phyloP scores from a whole-genome alignment of 2,113 vertebrate genomes.

The Gymnarchus niloticus region DNA sequence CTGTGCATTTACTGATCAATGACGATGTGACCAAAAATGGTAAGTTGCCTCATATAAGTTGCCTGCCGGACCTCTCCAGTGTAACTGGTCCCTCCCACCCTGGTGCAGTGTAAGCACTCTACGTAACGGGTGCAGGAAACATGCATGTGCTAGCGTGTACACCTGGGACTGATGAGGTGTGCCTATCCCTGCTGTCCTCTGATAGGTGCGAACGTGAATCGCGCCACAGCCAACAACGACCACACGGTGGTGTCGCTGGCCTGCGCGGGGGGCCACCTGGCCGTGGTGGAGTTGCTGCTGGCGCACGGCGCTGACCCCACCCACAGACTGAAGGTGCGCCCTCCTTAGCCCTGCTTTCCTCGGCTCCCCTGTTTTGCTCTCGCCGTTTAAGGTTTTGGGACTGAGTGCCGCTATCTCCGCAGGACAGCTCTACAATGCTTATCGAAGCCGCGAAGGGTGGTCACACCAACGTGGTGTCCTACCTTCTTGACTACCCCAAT shows the following conservation, averaged over 20 bases:
- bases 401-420: neutral
- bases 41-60: too few species aligned
- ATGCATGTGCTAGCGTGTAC: neutral
- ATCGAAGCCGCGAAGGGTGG: constrained; percentile 99
- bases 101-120: too few species aligned
- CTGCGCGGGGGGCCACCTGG: constrained; percentile 92
- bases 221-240: constrained; percentile 95
- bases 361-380: neutral
- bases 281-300: constrained; percentile 92
- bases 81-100: too few species aligned
- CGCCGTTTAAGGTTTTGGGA: neutral
- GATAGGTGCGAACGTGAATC: constrained; percentile 93
- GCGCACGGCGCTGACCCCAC: constrained; percentile 96
- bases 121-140: neutral
- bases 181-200: neutral
- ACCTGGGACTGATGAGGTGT: neutral
- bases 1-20: too few species aligned
- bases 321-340: constrained; percentile 91
- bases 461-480: constrained; percentile 97
- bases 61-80: too few species aligned
- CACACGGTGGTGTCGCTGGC: constrained; percentile 98
- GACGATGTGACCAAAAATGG: too few species aligned
- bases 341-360: neutral
- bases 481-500: constrained; percentile 97
- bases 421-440: constrained; percentile 99